A percentile compares a stretch with the other conserved stretches of the same genome.
phyloP scores from a whole-genome alignment of 2,888 invertebrate species.

The Adela reaumurella region DNA sequence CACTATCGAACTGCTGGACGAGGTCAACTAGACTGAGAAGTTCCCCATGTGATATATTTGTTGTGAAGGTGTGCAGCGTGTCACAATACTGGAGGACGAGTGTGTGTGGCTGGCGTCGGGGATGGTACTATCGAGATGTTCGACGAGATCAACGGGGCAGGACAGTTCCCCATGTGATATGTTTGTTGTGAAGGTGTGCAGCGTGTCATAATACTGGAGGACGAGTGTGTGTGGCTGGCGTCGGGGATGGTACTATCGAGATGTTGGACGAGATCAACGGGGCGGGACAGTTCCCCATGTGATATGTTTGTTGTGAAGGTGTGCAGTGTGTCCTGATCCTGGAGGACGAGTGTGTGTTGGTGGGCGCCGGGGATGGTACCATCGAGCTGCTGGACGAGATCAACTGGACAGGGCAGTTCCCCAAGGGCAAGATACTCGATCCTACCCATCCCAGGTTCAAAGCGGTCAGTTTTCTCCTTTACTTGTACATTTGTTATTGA shows the following conservation, averaged over 20 bases:
- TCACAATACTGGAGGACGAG: constrained; percentile 59
- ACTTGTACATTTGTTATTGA: too few species aligned
- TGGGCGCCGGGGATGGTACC: constrained; percentile 84
- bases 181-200: constrained; percentile 60
- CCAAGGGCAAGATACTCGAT: constrained; percentile 34
- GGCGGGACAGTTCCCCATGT: constrained; percentile 38
- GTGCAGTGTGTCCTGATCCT: constrained; percentile 64
- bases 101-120: constrained; percentile 77
- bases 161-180: constrained; percentile 38
- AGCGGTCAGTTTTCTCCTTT: too few species aligned
- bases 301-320: constrained; percentile 48
- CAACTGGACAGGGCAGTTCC: constrained; percentile 42
- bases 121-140: constrained; percentile 78
- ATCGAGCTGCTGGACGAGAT: constrained; percentile 68
- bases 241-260: constrained; percentile 81
- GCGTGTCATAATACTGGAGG: constrained; percentile 57
- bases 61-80: constrained; percentile 60
- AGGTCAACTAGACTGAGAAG: too few species aligned
- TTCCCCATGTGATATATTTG: too few species aligned
- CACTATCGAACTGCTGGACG: too few species aligned
- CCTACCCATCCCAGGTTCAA: constrained; percentile 58
- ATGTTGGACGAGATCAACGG: constrained; percentile 61
- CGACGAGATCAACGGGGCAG: constrained; percentile 55
- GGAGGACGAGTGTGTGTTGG: constrained; percentile 59
- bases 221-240: constrained; percentile 67